Base-by-base conservation (phyloP, 2,797 vertebrate species). In the Pelobates cultripes region DNA sequence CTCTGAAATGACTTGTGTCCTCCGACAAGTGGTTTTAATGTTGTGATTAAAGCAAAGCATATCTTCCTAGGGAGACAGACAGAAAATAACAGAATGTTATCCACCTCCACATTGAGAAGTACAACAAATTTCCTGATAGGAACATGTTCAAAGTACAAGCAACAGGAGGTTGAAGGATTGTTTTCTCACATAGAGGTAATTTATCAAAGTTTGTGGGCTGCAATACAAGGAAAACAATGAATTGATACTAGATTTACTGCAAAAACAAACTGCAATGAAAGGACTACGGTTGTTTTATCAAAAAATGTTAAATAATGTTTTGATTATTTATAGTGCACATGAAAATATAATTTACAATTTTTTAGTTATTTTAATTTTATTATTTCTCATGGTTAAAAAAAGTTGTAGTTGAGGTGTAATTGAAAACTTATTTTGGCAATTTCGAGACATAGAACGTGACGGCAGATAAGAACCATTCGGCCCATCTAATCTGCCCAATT, bases 31-130 rank as follows among this genome's bases (percentile, higher is more conserved):
- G 47, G 47, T 70, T 61, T 68, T 68, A 74, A 78, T 68, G 47
- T 64, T 61, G 71, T 74, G 81, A 83, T 83, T 45, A 83, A 83
- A 61, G 70, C 13, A 64, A 17, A 43, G 69, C 57, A 78, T 75
- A 77, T 83, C 81, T 74, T 70, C 70, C 7, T 43, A 47, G 47
- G n/a, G 7, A 78, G 75, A 83, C 69, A 47, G 44, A 76, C 45
- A 41, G 61, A 75, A 73, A 45, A 72, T 64, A 81, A 75, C 73
- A 76, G 63, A 70, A 75, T 71, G 79, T 70, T 75, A 14, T 75
- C 79, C 66, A 17, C 79, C 66, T 17, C 57, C 66, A 61, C 43
- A 9, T 69, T 55, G 64, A 45, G 73, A 28, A 14, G 7, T 15
- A 51, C 28, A 64, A 53, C 79, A 57, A 17, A 71, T 47, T 53